These are phyloP conservation scores for Gryon sp. DNA, from an alignment of 1,140 invertebrate genomes.

Conservation along the genomic window DNA sequence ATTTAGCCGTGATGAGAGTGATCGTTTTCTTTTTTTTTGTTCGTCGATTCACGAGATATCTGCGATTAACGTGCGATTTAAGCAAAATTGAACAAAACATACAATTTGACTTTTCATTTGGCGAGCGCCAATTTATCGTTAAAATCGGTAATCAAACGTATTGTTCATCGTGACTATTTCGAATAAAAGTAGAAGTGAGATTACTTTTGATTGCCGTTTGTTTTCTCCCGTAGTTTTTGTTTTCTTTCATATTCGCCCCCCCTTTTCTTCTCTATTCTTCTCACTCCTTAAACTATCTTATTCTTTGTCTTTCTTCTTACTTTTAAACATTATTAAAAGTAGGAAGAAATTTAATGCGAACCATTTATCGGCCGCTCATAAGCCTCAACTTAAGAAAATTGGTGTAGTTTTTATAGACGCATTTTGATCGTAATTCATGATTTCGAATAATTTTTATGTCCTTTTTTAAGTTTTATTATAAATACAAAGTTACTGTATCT, in stretches of 20 bases:
- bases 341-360: conserved; percentile 52
- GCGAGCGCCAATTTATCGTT: conserved; percentile 42
- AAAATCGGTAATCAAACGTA: conserved; percentile 53
- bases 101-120: conserved; percentile 44
- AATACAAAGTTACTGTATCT: conserved; percentile 62
- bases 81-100: neutral
- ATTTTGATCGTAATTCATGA: conserved; percentile 58
- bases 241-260: conserved; percentile 21
- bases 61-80: conserved; percentile 58
- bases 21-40: conserved; percentile 51
- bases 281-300: too few relatives aligned
- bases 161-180: conserved; percentile 61
- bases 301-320: too few relatives aligned
- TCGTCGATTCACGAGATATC: conserved; percentile 47
- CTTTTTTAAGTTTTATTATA: conserved; percentile 63
- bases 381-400: conserved; percentile 53
- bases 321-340: too few relatives aligned
- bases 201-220: conserved; percentile 62
- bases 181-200: conserved; percentile 66
- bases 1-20: conserved; percentile 60
- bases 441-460: conserved; percentile 59
- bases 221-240: conserved; percentile 54
- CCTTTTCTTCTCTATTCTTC: neutral
- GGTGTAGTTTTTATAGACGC: conserved; percentile 56
- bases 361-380: conserved; percentile 41